These are phyloP conservation scores for Patella pellucida DNA, from an alignment of 2,888 invertebrate species.

Conservation along the genomic window DNA sequence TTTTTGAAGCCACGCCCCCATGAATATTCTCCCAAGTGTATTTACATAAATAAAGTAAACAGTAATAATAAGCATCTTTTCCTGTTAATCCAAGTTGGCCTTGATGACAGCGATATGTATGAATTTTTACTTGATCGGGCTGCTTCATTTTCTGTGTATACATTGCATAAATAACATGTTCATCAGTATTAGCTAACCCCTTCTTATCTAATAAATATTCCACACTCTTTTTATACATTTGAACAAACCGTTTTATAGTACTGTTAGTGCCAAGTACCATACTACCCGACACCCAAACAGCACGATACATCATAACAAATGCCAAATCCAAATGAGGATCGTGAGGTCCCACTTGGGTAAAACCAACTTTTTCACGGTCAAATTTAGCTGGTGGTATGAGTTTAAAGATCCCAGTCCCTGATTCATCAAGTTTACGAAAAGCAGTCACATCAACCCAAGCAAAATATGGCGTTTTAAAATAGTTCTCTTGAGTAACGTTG, in stretches of 20 bases:
- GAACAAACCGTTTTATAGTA: constrained; percentile 32
- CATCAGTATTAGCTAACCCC: constrained; percentile 33
- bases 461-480: constrained; percentile 36
- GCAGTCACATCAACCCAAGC: constrained; percentile 42
- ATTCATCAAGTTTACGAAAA: constrained; percentile 36
- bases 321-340: constrained; percentile 31
- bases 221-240: constrained; percentile 34
- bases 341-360: constrained; percentile 38
- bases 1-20: not conserved
- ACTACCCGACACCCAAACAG: constrained; percentile 41
- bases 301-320: constrained; percentile 28
- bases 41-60: constrained; percentile 41
- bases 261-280: constrained; percentile 34
- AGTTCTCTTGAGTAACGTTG: constrained; percentile 24
- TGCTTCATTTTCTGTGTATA: constrained; percentile 33
- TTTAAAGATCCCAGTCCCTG: constrained; percentile 31
- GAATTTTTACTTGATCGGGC: constrained; percentile 31
- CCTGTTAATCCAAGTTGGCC: constrained; percentile 41
- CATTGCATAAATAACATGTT: constrained; percentile 40
- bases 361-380: constrained; percentile 35
- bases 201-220: constrained; percentile 28
- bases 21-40: constrained; percentile 35
- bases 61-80: constrained; percentile 34
- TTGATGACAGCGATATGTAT: constrained; percentile 37
- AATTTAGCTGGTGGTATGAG: constrained; percentile 38